These are phyloP conservation scores for Amblyornis subalaris DNA, from an alignment of 2,113 vertebrate species.

Conservation along the genomic window DNA sequence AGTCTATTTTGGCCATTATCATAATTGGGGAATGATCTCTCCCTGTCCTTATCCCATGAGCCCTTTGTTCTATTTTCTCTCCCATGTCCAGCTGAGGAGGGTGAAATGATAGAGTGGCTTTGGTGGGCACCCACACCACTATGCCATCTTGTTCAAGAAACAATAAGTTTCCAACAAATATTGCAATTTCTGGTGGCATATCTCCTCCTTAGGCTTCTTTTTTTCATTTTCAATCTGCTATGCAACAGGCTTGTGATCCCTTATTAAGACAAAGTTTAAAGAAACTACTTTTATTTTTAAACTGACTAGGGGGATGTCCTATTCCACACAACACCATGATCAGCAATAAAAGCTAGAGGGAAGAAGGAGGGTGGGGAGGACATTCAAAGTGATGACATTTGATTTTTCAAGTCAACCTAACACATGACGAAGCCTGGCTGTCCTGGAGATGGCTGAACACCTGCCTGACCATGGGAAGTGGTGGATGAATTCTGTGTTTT, in stretches of 20 bases:
- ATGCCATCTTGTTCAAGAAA: neutral
- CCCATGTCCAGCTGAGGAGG: neutral
- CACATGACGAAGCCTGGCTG: accelerated
- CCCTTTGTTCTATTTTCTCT: neutral
- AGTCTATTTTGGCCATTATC: accelerated
- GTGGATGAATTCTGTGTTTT: accelerated
- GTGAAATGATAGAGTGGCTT: neutral
- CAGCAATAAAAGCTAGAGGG: neutral
- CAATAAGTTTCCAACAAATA: neutral
- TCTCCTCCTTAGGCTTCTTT: neutral
- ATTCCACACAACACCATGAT: neutral
- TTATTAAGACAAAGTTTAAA: neutral
- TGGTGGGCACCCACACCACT: neutral
- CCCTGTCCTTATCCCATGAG: neutral
- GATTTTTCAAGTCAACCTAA: neutral
- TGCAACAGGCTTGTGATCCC: neutral
- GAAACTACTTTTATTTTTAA: neutral
- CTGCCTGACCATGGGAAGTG: neutral
- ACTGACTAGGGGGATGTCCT: neutral
- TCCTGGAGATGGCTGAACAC: neutral
- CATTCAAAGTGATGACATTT: accelerated
- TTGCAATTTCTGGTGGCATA: neutral
- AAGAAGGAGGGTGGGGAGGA: neutral
- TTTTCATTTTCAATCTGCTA: neutral
- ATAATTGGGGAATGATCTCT: neutral